Evolutionary conservation across 2,797 vertebrate species (phyloP), one percentile per base, ranked within the genome.

Genomic region (Coracias cyanogaster): DNA sequence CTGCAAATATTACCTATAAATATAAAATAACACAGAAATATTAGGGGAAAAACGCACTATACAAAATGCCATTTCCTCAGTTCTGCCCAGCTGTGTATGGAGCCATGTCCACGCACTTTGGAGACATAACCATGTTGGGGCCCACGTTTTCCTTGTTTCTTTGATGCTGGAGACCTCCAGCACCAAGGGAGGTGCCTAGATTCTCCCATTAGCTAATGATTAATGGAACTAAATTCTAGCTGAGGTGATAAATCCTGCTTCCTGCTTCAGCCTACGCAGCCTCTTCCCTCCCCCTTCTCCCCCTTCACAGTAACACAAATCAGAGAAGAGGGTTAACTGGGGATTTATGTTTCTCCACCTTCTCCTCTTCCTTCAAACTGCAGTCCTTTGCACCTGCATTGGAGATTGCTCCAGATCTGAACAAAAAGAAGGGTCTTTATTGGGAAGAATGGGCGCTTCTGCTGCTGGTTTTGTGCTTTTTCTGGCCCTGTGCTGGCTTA

Each of bases 231-330:
- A 55, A 21, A 48, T 77, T 66, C 48, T 51, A 78, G 35, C n/a
- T 13, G 33, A 83, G 76, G 85, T 86, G 79, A 81, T 67, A 96
- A 91, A 90, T 82, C 49, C 76, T 86, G 76, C 49, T 94, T 94
- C 87, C 91, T 91, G 78, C 49, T 91, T 73, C 37, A 71, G 43
- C 12, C 21, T 37, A 3, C 22, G 15, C 13, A 85, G 54, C 21
- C 39, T 73, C 20, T 48, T 85, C 52, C 60, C 29, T 69, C 29
- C 26, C 39, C n/a, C 21, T 82, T 51, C 73, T 39, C 35, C 17
- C 15, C 9, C 22, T n/a, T 89, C 31, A 37, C 46, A 57, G 35
- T 37, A 72, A 72, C 45, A 37, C 21, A 55, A 66, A 64, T 54
- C 45, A 80, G 78, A 77, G 52, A 55, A 74, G 72, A 94, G 49